A percentile compares a stretch with the other conserved stretches of the same genome.
These are phyloP conservation scores for Plectrocnemia conspersa DNA, from an alignment of 1,140 invertebrate genomes.

Conservation along the genomic window DNA sequence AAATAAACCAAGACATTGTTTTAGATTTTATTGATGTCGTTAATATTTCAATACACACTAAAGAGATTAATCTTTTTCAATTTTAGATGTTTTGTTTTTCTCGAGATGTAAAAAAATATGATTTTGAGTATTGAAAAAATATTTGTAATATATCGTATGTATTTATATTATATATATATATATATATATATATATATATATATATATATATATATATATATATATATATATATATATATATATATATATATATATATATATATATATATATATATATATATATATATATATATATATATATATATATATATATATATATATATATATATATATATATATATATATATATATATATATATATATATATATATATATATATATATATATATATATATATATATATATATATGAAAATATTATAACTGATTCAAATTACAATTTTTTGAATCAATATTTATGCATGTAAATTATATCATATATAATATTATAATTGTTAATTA, in stretches of 20 bases:
- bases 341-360: not conserved
- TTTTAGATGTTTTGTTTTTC: not conserved
- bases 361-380: constrained; percentile 2
- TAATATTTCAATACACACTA: not conserved
- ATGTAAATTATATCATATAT: no score
- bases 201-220: constrained; percentile 1
- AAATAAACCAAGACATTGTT: no score
- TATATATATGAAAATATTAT: not conserved
- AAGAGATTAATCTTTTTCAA: not conserved
- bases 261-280: not conserved
- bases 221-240: constrained; percentile 4
- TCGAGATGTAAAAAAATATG: not conserved
- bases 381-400: constrained; percentile 5
- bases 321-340: constrained; percentile 5
- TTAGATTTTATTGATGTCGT: not conserved
- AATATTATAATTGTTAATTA: no score
- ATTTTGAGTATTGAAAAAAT: not conserved
- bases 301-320: constrained; percentile 4
- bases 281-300: not conserved
- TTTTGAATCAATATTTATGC: not conserved
- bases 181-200: not conserved
- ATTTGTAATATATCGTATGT: not conserved
- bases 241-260: constrained; percentile 1
- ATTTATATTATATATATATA: constrained; percentile 2
- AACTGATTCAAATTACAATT: not conserved